phyloP scores from a whole-genome alignment of 2,797 vertebrate genomes.

The Galaxias olidus region DNA sequence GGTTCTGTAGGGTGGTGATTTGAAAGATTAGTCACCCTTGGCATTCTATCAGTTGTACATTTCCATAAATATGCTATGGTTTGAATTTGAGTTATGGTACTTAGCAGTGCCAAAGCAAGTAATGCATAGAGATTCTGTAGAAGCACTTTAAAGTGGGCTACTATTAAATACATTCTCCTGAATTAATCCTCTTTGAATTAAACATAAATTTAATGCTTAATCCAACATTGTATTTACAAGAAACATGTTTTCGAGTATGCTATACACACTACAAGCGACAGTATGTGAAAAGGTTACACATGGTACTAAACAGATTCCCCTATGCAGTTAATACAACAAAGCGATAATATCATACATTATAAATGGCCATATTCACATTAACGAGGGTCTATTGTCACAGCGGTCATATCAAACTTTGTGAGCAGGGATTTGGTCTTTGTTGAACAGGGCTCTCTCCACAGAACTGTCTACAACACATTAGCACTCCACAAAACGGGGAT shows the following conservation, averaged over 20 bases:
- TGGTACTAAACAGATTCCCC: too few species aligned
- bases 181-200: too few species aligned
- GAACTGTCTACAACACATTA: conserved; percentile 55
- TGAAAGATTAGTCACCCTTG: conserved; percentile 75
- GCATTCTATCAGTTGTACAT: conserved; percentile 75
- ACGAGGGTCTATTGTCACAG: too few species aligned
- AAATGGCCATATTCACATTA: too few species aligned
- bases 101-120: not conserved
- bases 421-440: not conserved
- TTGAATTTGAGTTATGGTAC: conserved; percentile 63
- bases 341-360: too few species aligned
- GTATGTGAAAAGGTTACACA: too few species aligned
- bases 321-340: too few species aligned
- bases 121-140: not conserved
- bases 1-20: conserved; percentile 73
- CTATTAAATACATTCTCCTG: not conserved
- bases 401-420: not conserved
- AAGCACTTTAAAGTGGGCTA: not conserved
- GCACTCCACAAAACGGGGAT: conserved; percentile 51
- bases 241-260: too few species aligned
- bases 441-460: conserved; percentile 22
- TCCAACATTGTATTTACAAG: too few species aligned
- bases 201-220: too few species aligned
- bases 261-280: too few species aligned
- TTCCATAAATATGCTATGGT: conserved; percentile 72